Evolutionary conservation across 2,113 vertebrate species (phyloP), one percentile per base, ranked within the genome.

Genomic region (Ciconia boyciana): DNA sequence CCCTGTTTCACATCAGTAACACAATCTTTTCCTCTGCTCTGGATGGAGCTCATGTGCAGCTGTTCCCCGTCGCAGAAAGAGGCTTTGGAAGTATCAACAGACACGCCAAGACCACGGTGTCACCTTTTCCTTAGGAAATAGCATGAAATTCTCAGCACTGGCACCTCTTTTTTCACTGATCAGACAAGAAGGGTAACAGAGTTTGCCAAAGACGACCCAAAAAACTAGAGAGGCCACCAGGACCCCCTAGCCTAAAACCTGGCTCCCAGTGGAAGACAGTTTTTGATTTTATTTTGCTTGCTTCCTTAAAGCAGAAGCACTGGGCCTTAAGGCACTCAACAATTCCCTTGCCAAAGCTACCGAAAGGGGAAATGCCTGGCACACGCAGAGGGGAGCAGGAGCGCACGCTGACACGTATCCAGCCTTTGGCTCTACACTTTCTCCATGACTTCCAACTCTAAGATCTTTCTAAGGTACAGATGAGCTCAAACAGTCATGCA

Each of bases 1-100:
- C 46, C 8, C 8, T 0, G 0, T 10, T 41, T 16, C 80, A 39
- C 46, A 66, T 2, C 69, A 64, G 26, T 6, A 49, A 29, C 1
- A 0, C 6, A 9, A 19, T 12, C 52, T 54, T 13, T 25, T 13
- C 25, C 74, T 58, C 86, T 69, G 64, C 75, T 51, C 68, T 26
- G 68, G 13, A 46, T 9, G 81, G 58, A 32, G 64, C 61, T 74
- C 78, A 55, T 11, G 5, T 17, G 22, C 58, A 65, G 29, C 26
- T 10, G 14, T 1, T 68, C 41, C 72, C 68, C 41, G 21, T 2
- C 0, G 1, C 48, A 52, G 39, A 18, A 66, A 41, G 52, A 22
- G 7, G 22, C 44, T 61, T 10, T 48, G 64, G 32, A 77, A 61
- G 17, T 2, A 39, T 2, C n/a, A 64, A 25, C 1, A 65, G 41